Evolutionary conservation across 2,888 invertebrate genomes (phyloP), one percentile per base, ranked within the genome.

Genomic region (Apamea anceps): DNA sequence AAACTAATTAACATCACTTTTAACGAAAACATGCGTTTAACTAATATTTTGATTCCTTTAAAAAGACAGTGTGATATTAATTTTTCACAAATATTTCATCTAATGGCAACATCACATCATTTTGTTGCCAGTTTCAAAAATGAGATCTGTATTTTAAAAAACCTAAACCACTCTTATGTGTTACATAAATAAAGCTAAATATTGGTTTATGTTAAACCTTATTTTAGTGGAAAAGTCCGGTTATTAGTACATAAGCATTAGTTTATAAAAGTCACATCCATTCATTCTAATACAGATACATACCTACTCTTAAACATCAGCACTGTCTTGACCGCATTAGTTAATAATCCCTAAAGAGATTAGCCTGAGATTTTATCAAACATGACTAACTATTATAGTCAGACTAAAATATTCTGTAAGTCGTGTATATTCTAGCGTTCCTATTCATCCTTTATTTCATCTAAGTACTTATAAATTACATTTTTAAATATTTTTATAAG

Each of bases 261-360:
- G 4, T 45, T 32, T 15, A 32, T 45, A 68, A 78, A 65, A 48
- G 37, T 72, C 6, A 13, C 25, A 28, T 72, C n/a, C 10, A 3
- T 65, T 37, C 25, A 57, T 37, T 65, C n/a, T 37, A 28, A 51
- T 42, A 60, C 65, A 72, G 12, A 77, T 65, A 60, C 32, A 57
- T 25, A 45, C 2, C 72, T 62, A 54, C 4, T 83, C 66, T 76
- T 83, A 81, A 78, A 67, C 62, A 62, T 62, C 28, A 42, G 57
- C 48, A 37, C 15, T 15, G 57, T 57, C 32, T 57, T 74, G 65
- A 68, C 62, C 42, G 72, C 63, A 57, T 51, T 77, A 15, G 57
- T 48, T 68, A 4, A 66, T 81, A 77, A 84, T 77, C 42, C 25
- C 8, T 51, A 37, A 63, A 15, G 48, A 73, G 73, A 85, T 73